These are phyloP conservation scores for Intellagama lesueurii DNA, from an alignment of 2,797 vertebrate genomes.

Conservation along the genomic window DNA sequence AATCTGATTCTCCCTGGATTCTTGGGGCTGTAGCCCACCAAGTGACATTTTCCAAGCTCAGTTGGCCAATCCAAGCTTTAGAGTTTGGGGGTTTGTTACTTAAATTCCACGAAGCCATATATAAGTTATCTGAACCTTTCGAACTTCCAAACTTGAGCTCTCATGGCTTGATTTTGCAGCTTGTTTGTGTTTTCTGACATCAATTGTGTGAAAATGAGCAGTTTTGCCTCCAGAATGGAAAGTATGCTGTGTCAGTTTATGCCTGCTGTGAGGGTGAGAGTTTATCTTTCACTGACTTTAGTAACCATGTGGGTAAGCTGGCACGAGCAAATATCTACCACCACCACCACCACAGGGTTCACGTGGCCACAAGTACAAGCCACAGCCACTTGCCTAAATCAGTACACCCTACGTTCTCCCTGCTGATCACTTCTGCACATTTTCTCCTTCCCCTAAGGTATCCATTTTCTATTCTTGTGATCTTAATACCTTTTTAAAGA, in stretches of 20 bases:
- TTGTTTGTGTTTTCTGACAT: neutral
- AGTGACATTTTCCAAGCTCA: neutral
- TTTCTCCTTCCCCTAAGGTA: neutral
- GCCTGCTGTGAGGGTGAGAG: neutral
- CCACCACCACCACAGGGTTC: neutral
- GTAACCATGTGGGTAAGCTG: neutral
- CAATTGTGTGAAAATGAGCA: neutral
- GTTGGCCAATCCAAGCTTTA: neutral
- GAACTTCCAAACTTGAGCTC: neutral
- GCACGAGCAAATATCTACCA: neutral
- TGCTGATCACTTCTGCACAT: neutral
- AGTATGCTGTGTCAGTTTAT: neutral
- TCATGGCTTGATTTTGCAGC: neutral
- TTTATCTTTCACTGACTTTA: neutral
- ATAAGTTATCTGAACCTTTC: neutral
- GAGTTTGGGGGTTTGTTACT: neutral
- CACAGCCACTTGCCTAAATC: too few species aligned
- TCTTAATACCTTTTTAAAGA: neutral
- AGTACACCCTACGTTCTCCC: neutral
- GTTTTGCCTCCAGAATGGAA: slow-evolving; percentile 24
- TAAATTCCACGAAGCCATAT: slow-evolving; percentile 9
- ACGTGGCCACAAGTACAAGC: accelerated
- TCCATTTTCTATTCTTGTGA: neutral
- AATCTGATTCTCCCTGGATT: too few species aligned
- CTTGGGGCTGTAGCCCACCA: neutral